Percentiles rank a stretch among this genome's conserved stretches.
Evolutionary conservation across 2,113 vertebrate genomes (phyloP).

Genomic region (Heliornis fulica): DNA sequence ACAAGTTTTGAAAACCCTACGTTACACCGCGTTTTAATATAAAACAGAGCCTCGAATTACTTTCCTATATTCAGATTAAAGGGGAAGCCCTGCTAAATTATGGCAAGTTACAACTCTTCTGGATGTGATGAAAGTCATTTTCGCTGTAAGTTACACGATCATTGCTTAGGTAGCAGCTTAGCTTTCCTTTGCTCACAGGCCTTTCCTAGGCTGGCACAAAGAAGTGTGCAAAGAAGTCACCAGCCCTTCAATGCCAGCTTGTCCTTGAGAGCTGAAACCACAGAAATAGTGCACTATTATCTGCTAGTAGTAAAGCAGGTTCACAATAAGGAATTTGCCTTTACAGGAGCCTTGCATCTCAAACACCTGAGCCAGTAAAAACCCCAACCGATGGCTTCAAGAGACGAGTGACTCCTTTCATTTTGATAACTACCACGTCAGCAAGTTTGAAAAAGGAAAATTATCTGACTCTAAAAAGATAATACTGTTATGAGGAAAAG

Average conservation of each 20-base stretch:
- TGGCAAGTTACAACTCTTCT: background rate
- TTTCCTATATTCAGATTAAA: background rate
- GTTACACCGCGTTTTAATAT: background rate
- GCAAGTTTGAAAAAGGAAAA: background rate
- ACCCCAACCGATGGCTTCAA: background rate
- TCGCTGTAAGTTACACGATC: background rate
- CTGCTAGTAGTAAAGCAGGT: background rate
- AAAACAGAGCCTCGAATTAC: background rate
- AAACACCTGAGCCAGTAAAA: background rate
- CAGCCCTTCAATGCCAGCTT: background rate
- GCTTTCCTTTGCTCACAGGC: background rate
- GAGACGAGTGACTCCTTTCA: background rate
- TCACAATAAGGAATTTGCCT: background rate
- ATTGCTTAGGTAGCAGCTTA: background rate
- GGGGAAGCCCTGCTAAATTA: background rate
- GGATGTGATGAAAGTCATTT: background rate
- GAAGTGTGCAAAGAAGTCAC: background rate
- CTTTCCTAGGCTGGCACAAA: background rate
- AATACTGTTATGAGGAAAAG: background rate
- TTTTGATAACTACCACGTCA: background rate
- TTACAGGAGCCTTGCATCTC: rapidly evolving
- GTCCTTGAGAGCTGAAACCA: background rate
- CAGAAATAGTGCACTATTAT: background rate
- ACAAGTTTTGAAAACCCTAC: background rate
- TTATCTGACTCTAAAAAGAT: background rate